A percentile compares a stretch with the other conserved stretches of the same genome.
Evolutionary conservation across 2,888 invertebrate species (phyloP).

Genomic region (Mimumesa dahlbomi): DNA sequence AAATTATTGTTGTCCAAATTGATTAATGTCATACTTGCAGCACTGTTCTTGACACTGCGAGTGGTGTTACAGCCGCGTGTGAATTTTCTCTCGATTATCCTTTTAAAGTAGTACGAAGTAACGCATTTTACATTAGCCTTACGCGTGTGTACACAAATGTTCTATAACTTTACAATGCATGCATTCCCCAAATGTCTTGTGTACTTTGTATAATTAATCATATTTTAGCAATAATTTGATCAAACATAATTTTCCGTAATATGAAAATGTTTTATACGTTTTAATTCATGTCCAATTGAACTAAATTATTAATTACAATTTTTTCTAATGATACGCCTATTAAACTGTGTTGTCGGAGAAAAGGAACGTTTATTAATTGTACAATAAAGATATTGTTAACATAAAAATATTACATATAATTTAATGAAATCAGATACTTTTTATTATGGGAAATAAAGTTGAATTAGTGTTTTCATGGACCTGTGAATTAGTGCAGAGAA

Average conservation of each 20-base stretch:
- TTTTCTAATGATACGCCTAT: conserved; percentile 13
- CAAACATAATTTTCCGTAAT: conserved; percentile 7
- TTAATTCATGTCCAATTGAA: neutral
- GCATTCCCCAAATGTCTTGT: conserved; percentile 21
- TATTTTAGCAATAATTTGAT: conserved; percentile 34
- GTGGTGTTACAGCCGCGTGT: neutral
- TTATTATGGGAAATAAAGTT: conserved; percentile 32
- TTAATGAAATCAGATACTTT: conserved; percentile 36
- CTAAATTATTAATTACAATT: conserved; percentile 8
- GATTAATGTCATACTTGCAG: neutral
- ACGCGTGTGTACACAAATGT: conserved; percentile 1
- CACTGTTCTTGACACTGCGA: neutral
- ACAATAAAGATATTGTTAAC: conserved; percentile 38
- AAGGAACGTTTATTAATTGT: conserved; percentile 24
- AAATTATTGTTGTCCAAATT: neutral
- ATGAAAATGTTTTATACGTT: conserved; percentile 16
- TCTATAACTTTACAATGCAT: conserved; percentile 25
- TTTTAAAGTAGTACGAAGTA: conserved; percentile 11
- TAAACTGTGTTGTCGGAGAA: conserved; percentile 19
- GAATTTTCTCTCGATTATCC: conserved; percentile 14
- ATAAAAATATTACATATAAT: conserved; percentile 28
- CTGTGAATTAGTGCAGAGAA: neutral
- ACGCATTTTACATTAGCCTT: conserved; percentile 7
- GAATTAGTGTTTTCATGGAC: conserved; percentile 26
- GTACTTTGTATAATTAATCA: conserved; percentile 25